Percentiles rank a stretch among this genome's conserved stretches.
These are phyloP conservation scores for Eumeta japonica DNA, from an alignment of 1,140 invertebrate genomes.

Conservation along the genomic window DNA sequence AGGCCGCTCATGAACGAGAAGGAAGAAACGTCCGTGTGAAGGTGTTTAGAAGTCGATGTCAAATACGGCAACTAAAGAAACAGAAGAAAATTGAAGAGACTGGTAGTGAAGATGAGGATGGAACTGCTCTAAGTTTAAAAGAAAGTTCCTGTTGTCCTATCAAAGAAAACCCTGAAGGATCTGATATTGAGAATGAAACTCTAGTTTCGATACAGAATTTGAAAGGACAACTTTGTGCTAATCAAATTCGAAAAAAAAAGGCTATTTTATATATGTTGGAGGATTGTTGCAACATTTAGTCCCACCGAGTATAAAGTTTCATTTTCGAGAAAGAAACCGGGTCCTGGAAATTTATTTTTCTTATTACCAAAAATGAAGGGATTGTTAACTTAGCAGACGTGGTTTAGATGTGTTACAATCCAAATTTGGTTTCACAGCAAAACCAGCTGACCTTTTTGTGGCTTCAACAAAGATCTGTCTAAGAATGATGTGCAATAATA, in stretches of 20 bases:
- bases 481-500: background rate
- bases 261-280: constrained; percentile 17
- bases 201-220: constrained; percentile 17
- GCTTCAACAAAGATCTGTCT: constrained; percentile 1
- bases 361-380: too few relatives aligned
- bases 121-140: constrained; percentile 2
- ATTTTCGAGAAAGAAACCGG: constrained; percentile 17
- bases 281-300: constrained; percentile 17
- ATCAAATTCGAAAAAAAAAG: constrained; percentile 22
- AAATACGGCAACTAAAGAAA: too few relatives aligned
- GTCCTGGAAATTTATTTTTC: too few relatives aligned
- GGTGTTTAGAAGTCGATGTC: too few relatives aligned
- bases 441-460: background rate
- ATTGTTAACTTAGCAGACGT: too few relatives aligned
- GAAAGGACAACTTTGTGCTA: constrained; percentile 20
- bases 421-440: constrained; percentile 3
- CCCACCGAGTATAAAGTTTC: constrained; percentile 16
- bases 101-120: constrained; percentile 13
- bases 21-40: too few relatives aligned
- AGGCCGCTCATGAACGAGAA: too few relatives aligned
- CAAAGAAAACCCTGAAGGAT: constrained; percentile 10
- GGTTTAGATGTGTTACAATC: too few relatives aligned
- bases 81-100: too few relatives aligned
- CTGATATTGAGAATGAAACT: constrained; percentile 13
- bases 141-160: constrained; percentile 1